Conservation (phyloP, 2,888 invertebrate species). For the Bimastos eiseni region DNA sequence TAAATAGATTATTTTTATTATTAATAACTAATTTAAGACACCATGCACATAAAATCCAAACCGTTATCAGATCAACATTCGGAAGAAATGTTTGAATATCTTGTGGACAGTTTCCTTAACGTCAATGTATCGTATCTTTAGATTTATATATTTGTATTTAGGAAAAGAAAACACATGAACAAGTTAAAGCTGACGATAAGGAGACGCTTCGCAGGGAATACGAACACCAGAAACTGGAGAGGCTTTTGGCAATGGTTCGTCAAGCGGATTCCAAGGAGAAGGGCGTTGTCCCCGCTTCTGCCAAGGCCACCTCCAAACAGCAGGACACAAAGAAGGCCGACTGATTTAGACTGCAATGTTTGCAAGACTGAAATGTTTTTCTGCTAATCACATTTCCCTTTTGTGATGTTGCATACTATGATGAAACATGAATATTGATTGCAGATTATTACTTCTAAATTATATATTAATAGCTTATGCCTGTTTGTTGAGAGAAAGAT, state of each 20-base stretch:
- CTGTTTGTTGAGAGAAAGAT: not conserved
- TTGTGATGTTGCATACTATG: constrained; percentile 2
- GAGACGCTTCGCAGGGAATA: constrained; percentile 69
- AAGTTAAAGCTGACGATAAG: constrained; percentile 52
- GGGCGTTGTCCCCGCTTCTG: not conserved
- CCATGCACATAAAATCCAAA: no score
- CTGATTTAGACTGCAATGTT: not conserved
- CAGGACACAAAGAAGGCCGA: not conserved
- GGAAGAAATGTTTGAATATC: no score
- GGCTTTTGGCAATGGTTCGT: constrained; percentile 76
- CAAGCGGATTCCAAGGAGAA: constrained; percentile 47
- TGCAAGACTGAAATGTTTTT: not conserved
- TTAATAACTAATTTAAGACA: no score
- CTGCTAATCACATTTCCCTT: not conserved
- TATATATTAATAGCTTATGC: not conserved
- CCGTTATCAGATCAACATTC: no score
- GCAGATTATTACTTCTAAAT: not conserved
- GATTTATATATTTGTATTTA: not conserved
- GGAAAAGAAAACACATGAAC: constrained; percentile 50
- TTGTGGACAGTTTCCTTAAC: no score
- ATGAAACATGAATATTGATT: not conserved
- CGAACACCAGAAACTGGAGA: constrained; percentile 79
- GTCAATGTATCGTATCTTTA: no score
- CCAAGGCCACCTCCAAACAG: not conserved
- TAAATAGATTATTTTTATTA: no score